A percentile compares a stretch with the other conserved stretches of the same genome.
Conservation (phyloP, 2,888 invertebrate genomes). For the Tinea semifulvella region DNA sequence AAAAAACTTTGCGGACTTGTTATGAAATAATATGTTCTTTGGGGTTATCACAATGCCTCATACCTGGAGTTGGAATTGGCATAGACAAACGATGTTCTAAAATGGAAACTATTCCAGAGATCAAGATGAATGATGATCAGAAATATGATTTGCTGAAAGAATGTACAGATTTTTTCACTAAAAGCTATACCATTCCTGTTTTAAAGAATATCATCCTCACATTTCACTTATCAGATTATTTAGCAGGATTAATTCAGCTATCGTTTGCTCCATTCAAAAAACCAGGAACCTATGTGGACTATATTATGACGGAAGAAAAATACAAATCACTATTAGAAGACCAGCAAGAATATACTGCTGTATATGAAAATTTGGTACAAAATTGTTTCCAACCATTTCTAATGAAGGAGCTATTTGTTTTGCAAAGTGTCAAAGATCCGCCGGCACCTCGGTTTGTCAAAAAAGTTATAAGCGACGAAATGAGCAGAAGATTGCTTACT, state of each 20-base stretch:
- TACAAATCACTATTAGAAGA: slow-evolving; percentile 59
- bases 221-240: slow-evolving; percentile 66
- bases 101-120: slow-evolving; percentile 32
- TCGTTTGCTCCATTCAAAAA: slow-evolving; percentile 72
- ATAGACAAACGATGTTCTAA: slow-evolving; percentile 47
- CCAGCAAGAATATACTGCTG: slow-evolving; percentile 51
- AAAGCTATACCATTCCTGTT: slow-evolving; percentile 53
- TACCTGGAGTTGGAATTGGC: slow-evolving; percentile 71
- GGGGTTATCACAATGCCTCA: slow-evolving; percentile 72
- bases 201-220: slow-evolving; percentile 66
- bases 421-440: slow-evolving; percentile 63
- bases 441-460: slow-evolving; percentile 70
- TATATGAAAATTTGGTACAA: slow-evolving; percentile 59
- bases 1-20: slow-evolving; percentile 68
- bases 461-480: slow-evolving; percentile 64
- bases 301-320: slow-evolving; percentile 65
- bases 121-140: slow-evolving; percentile 50
- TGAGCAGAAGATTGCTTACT: slow-evolving; percentile 67
- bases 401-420: slow-evolving; percentile 74
- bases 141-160: slow-evolving; percentile 58
- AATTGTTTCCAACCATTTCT: slow-evolving; percentile 69
- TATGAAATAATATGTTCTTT: slow-evolving; percentile 71
- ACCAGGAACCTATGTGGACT: slow-evolving; percentile 49
- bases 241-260: slow-evolving; percentile 76
- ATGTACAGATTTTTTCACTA: slow-evolving; percentile 56